Evolutionary conservation across 2,113 vertebrate genomes (phyloP).

Genomic region (Chaetura pelagica): DNA sequence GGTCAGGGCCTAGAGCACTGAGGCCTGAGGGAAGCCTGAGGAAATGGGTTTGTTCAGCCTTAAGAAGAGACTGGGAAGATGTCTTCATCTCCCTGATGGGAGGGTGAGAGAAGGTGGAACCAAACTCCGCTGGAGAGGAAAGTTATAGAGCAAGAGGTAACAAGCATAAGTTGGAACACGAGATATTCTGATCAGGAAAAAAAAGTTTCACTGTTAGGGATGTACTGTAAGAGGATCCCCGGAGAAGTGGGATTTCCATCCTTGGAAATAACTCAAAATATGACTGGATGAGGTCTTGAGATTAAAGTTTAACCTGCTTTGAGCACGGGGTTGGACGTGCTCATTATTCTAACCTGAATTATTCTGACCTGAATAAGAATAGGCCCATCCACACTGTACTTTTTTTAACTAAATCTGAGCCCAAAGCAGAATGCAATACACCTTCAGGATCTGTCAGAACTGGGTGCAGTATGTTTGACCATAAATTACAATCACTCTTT

Average conservation of each 20-base stretch:
- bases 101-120: background rate
- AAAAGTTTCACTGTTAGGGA: background rate
- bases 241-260: background rate
- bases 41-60: background rate
- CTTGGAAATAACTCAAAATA: background rate
- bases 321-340: background rate
- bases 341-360: background rate
- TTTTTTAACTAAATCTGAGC: background rate
- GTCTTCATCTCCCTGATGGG: background rate
- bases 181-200: background rate
- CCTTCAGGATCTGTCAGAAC: background rate
- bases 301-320: background rate
- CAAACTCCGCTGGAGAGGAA: background rate
- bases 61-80: background rate
- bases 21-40: background rate
- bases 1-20: background rate
- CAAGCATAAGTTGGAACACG: background rate
- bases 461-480: background rate
- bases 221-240: background rate
- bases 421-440: background rate
- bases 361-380: background rate
- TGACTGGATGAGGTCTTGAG: background rate
- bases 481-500: background rate
- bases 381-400: accelerated
- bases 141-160: background rate